Evolutionary conservation across 2,888 invertebrate genomes (phyloP), one percentile per base, ranked within the genome.

Genomic region (Oxystoma pomonae): DNA sequence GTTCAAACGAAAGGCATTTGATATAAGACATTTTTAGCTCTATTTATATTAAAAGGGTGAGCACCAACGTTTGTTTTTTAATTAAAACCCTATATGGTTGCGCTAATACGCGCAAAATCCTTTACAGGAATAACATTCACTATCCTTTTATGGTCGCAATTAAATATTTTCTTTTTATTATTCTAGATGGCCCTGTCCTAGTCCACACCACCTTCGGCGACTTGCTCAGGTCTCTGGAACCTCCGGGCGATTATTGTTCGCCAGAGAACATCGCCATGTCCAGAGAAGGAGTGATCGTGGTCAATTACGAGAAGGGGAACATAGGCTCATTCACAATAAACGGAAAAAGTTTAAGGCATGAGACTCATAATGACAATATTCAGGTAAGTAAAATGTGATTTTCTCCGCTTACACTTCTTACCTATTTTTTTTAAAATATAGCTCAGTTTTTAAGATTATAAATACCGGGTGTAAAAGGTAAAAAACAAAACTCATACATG

Each of bases 151-250:
- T n/a, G n/a, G n/a, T n/a, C n/a, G n/a, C n/a, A n/a, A n/a, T n/a
- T n/a, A n/a, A n/a, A n/a, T n/a, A n/a, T n/a, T n/a, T n/a, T n/a
- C n/a, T n/a, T n/a, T 55, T 59, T 65, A 17, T 64, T 64, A 63
- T 73, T 70, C 0, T 80, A 95, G 98, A 90, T 83, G 98, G 98
- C 0, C 96, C 97, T 0, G 96, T 98, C 53, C 85, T 99, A 68
- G 94, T 99, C 64, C 99, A 99, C 82, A 98, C 99, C 64, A 96
- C 98, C 17, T 94, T 95, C 80, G 99, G 99, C 56, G 99, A 99
- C 81, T 83, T 98, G 57, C 83, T 99, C 70, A 87, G 98, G 71
- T 92, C 96, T n/a, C 82, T 98, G 67, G 91, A 93, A 71, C 88
- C 91, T 9, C 94, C 94, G 1, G 85, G 84, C 72, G 87, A 88